Evolutionary conservation across 1,140 invertebrate species (phyloP).

Genomic region (Scaptomyza hsui): DNA sequence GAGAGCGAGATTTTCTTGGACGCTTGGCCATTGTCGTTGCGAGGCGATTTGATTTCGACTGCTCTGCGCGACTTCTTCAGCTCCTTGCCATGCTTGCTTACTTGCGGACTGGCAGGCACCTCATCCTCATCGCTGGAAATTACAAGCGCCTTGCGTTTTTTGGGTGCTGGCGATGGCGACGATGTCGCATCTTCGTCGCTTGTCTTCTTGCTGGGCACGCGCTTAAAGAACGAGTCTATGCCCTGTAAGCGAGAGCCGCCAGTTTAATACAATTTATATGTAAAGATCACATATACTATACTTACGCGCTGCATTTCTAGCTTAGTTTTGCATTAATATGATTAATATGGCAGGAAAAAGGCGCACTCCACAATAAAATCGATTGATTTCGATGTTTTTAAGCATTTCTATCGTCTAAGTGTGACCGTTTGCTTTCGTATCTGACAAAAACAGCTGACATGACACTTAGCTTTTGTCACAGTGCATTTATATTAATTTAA

Average conservation of each 20-base stretch:
- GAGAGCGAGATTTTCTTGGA: conserved; percentile 61
- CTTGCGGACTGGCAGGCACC: conserved; percentile 52
- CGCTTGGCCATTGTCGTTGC: conserved; percentile 16
- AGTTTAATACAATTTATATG: too few species aligned
- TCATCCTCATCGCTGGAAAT: conserved; percentile 81
- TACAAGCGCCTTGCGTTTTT: conserved; percentile 66
- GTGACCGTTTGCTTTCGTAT: conserved; percentile 1
- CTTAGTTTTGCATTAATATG: conserved; percentile 14
- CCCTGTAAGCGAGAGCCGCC: too few species aligned
- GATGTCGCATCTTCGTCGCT: conserved; percentile 25
- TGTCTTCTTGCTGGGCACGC: conserved; percentile 48
- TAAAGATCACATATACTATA: too few species aligned
- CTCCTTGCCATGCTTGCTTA: conserved; percentile 34
- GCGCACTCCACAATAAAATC: conserved; percentile 26
- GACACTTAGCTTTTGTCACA: conserved; percentile 18
- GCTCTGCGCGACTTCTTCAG: conserved; percentile 39
- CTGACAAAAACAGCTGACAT: neutral
- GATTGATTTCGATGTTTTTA: conserved; percentile 14
- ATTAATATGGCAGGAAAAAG: conserved; percentile 28
- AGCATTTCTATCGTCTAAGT: conserved; percentile 9
- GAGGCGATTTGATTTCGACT: conserved; percentile 2
- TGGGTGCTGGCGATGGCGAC: conserved; percentile 59
- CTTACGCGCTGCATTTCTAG: conserved; percentile 63
- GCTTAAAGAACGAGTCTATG: conserved; percentile 68
- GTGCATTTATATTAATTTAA: neutral